phyloP scores from a whole-genome alignment of 2,888 invertebrate species.

The Blastobasis adustella region DNA sequence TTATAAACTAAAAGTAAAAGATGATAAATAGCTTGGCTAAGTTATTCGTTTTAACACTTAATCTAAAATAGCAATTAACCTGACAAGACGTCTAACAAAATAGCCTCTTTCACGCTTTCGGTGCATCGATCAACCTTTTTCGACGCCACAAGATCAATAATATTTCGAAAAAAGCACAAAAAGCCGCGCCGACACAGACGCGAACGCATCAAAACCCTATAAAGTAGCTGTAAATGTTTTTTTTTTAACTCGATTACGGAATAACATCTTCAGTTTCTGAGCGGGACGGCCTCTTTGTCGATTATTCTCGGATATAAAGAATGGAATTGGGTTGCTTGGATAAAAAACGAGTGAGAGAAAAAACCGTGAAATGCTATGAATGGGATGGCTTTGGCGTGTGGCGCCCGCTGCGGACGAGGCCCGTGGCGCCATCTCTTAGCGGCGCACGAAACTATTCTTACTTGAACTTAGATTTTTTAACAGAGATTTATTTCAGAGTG shows the following conservation, averaged over 20 bases:
- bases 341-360: constrained; percentile 38
- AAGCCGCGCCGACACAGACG: constrained; percentile 19
- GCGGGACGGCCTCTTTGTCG: constrained; percentile 52
- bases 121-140: too few species aligned
- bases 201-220: constrained; percentile 31
- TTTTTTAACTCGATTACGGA: constrained; percentile 21
- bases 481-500: too few species aligned
- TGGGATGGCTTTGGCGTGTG: constrained; percentile 4
- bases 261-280: constrained; percentile 45
- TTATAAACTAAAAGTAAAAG: too few species aligned
- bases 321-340: constrained; percentile 50
- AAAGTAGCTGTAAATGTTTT: constrained; percentile 41
- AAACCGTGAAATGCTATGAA: constrained; percentile 14
- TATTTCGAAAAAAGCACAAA: constrained; percentile 8
- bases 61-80: too few species aligned
- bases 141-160: too few species aligned
- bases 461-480: background rate
- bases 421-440: constrained; percentile 35
- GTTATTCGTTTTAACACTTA: too few species aligned
- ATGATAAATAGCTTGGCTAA: too few species aligned
- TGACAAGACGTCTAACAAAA: too few species aligned
- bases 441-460: constrained; percentile 13
- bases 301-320: constrained; percentile 60
- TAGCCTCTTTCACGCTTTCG: too few species aligned
- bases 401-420: constrained; percentile 5